Evolutionary conservation across 1,140 invertebrate species (phyloP).

Genomic region (Ceratoteleas bidentatus): DNA sequence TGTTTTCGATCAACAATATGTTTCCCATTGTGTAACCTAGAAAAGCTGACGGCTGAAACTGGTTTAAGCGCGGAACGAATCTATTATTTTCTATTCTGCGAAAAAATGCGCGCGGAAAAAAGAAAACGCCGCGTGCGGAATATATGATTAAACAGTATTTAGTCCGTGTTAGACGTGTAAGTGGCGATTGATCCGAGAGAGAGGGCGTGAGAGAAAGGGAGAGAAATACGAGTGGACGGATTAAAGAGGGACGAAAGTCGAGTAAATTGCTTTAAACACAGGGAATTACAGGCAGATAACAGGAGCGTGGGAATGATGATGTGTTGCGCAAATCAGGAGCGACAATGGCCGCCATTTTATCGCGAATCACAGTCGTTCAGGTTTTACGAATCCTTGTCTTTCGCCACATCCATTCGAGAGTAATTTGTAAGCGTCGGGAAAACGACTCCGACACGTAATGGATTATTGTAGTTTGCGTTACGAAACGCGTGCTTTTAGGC

Average conservation of each 20-base stretch:
- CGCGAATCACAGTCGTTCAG: slow-evolving; percentile 42
- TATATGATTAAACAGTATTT: slow-evolving; percentile 48
- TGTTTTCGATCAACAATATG: slow-evolving; percentile 49
- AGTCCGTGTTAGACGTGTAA: slow-evolving; percentile 28
- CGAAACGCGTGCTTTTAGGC: not conserved
- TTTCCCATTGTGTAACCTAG: slow-evolving; percentile 58
- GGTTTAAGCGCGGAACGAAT: slow-evolving; percentile 45
- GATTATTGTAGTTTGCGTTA: slow-evolving; percentile 2
- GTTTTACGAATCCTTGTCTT: slow-evolving; percentile 45
- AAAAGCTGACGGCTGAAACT: slow-evolving; percentile 46
- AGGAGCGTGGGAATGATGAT: slow-evolving; percentile 49
- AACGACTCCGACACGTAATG: slow-evolving; percentile 11
- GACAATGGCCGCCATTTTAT: slow-evolving; percentile 36
- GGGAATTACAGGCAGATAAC: slow-evolving; percentile 2
- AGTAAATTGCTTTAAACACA: not conserved
- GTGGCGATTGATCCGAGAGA: slow-evolving; percentile 4
- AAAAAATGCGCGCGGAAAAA: slow-evolving; percentile 48
- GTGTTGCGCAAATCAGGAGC: slow-evolving; percentile 48
- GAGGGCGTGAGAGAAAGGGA: not conserved
- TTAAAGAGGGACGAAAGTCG: slow-evolving; percentile 1
- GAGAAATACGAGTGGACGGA: not conserved
- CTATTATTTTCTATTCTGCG: slow-evolving; percentile 45
- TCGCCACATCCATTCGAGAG: slow-evolving; percentile 33
- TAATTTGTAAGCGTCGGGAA: slow-evolving; percentile 26
- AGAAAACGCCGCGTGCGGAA: slow-evolving; percentile 30